Base-by-base conservation (phyloP, 2,797 vertebrate species). In the Sylvilagus floridanus region DNA sequence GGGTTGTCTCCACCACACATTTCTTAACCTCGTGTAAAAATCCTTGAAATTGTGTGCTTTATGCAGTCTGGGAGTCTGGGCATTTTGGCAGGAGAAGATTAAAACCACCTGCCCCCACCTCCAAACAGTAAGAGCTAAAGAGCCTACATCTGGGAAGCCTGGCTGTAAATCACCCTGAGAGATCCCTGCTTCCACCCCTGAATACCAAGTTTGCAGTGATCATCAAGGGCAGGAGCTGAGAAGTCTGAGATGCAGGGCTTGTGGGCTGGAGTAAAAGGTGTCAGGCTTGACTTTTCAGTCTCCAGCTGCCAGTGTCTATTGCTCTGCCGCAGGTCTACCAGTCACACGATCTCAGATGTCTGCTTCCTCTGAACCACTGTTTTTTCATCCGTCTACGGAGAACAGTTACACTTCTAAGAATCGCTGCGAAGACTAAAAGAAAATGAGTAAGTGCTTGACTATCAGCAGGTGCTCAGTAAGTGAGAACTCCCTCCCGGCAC, bases 31-130 rank as follows among this genome's bases (percentile, higher is more conserved):
- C 62, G 76, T 4, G 24, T 60, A 92, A 57, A 71, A 76, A 0
- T 4, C 83, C 54, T 65, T 85, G 37, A 85, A 94, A 94, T 52
- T 78, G 19, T 84, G 2, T 75, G 77, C 68, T 77, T 88, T 65
- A 73, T 88, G 50, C 57, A 83, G 57, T 42, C 83, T 32, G 26
- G 37, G n/a, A 86, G 63, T 62, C 35, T 88, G 35, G 50, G 26
- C 4, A 77, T 86, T 83, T 81, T 63, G 66, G 11, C 81, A 28
- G 26, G 22, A 91, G 63, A 77, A 79, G 30, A 87, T 66, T 42
- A 86, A 91, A 91, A 10, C 52, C 26, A 83, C 57, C 79, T 73
- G 7, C 7, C 8, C 19, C 65, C 26, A 6, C 26, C 22, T 37
- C n/a, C 35, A 17, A 50, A 68, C 76, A 72, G 87, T 6, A 72